These are phyloP conservation scores for Aphelinus certus DNA, from an alignment of 1,140 invertebrate species.

Conservation along the genomic window DNA sequence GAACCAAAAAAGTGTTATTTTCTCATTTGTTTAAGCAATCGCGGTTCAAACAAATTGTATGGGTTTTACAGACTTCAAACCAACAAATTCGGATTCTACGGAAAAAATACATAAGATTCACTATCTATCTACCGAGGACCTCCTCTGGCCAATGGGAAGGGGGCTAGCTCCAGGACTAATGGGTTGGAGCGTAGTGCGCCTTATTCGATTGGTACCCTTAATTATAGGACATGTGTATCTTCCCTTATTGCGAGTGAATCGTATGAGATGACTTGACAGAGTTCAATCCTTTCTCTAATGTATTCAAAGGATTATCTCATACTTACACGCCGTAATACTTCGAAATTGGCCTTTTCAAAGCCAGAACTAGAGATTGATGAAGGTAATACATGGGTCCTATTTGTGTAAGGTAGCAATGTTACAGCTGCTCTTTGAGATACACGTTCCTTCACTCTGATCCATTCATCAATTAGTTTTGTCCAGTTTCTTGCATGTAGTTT, in stretches of 20 bases:
- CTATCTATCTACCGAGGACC: too few relatives aligned
- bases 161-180: too few relatives aligned
- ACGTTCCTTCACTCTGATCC: constrained; percentile 6
- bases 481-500: neutral
- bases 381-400: constrained; percentile 2
- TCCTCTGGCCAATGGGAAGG: too few relatives aligned
- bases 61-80: too few relatives aligned
- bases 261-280: neutral
- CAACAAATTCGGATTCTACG: too few relatives aligned
- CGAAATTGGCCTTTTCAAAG: neutral
- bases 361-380: neutral
- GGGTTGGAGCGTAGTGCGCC: too few relatives aligned
- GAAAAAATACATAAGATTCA: too few relatives aligned
- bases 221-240: neutral
- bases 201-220: neutral
- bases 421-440: neutral
- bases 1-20: too few relatives aligned
- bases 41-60: too few relatives aligned
- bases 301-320: neutral
- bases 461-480: constrained; percentile 10
- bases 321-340: neutral
- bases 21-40: too few relatives aligned
- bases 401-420: neutral
- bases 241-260: neutral
- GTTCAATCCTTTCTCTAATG: neutral